Percentiles rank a stretch among this genome's conserved stretches.
These are phyloP conservation scores for Margaritifera margaritifera DNA, from an alignment of 2,888 invertebrate species.

Conservation along the genomic window DNA sequence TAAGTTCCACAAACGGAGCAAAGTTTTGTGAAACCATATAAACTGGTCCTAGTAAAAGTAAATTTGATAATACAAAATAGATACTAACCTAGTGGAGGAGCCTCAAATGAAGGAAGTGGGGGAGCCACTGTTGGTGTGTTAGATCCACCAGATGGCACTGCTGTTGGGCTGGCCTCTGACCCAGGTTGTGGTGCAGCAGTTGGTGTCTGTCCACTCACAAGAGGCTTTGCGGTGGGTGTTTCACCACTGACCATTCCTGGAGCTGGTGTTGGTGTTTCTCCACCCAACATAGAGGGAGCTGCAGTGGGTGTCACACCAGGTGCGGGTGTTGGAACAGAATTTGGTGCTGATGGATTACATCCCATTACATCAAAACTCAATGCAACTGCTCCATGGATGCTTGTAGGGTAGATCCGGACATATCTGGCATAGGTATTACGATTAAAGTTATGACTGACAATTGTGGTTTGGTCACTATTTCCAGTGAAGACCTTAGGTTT, in stretches of 20 bases:
- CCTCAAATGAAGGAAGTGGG: conserved; percentile 19
- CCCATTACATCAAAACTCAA: conserved; percentile 60
- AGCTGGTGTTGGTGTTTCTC: conserved; percentile 21
- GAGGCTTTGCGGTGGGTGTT: conserved; percentile 31
- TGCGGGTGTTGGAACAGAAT: conserved; percentile 3
- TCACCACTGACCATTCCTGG: conserved; percentile 11
- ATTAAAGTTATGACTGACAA: conserved; percentile 48
- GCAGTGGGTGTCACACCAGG: not conserved
- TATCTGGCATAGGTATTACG: conserved; percentile 50
- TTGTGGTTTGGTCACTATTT: conserved; percentile 41
- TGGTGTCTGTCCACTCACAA: conserved; percentile 15
- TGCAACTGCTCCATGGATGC: conserved; percentile 44
- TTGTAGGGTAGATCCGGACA: conserved; percentile 49
- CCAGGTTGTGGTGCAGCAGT: conserved; percentile 17
- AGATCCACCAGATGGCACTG: conserved; percentile 19
- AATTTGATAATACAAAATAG: not conserved
- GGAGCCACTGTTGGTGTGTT: conserved; percentile 23
- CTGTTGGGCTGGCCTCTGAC: conserved; percentile 7
- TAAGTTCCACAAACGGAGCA: too few species aligned
- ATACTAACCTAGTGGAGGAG: conserved; percentile 31
- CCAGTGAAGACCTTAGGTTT: conserved; percentile 48
- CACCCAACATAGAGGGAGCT: conserved; percentile 9
- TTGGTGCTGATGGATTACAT: conserved; percentile 51
- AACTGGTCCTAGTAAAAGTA: too few species aligned
- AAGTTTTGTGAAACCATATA: too few species aligned